phyloP scores from a whole-genome alignment of 2,113 vertebrate species.

The Mystacornis crossleyi region DNA sequence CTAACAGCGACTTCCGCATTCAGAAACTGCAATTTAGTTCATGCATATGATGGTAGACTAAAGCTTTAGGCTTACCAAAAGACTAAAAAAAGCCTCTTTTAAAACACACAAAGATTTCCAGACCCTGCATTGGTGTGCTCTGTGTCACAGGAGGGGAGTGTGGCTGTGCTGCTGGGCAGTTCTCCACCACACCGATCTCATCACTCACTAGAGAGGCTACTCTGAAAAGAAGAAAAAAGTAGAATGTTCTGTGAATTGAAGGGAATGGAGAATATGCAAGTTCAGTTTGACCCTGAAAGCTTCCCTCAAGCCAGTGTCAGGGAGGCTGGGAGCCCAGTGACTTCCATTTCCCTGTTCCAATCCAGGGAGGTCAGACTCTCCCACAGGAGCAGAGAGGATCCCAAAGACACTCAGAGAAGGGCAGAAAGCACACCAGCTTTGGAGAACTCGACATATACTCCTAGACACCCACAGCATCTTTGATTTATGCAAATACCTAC shows the following conservation, averaged over 20 bases:
- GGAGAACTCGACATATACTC: background rate
- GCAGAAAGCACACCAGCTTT: background rate
- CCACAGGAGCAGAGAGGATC: background rate
- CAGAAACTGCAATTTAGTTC: background rate
- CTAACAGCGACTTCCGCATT: background rate
- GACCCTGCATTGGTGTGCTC: rapidly evolving
- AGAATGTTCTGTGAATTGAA: background rate
- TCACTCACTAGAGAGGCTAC: background rate
- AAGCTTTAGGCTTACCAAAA: background rate
- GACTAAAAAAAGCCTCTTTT: background rate
- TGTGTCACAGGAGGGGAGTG: rapidly evolving
- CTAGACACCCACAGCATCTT: background rate
- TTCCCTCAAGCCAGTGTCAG: background rate
- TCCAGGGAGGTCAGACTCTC: background rate
- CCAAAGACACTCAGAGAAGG: background rate
- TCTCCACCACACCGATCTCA: background rate
- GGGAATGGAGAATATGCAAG: background rate
- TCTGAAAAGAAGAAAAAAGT: background rate
- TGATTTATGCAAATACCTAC: background rate
- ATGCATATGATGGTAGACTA: background rate
- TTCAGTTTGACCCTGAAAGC: background rate
- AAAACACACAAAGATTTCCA: background rate
- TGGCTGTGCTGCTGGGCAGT: background rate
- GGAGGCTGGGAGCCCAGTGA: background rate
- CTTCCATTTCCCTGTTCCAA: background rate